These are phyloP conservation scores for Sepiola atlantica DNA, from an alignment of 2,888 invertebrate species.

Conservation along the genomic window DNA sequence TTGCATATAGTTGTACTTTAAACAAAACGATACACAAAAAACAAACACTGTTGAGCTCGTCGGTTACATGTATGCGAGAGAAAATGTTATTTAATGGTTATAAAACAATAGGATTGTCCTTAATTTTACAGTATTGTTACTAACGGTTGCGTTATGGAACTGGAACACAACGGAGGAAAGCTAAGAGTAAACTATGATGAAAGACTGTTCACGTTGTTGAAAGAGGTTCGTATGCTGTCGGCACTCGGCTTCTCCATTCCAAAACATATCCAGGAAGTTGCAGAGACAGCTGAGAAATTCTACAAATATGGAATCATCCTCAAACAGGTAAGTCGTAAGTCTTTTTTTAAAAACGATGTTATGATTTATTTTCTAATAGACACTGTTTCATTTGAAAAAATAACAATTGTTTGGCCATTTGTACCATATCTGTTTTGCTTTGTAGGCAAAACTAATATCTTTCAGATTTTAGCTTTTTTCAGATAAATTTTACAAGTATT, in stretches of 20 bases:
- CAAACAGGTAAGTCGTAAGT: constrained; percentile 85
- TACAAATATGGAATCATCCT: constrained; percentile 89
- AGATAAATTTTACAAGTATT: background rate
- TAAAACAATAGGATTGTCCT: background rate
- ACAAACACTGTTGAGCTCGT: too few species aligned
- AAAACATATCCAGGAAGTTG: constrained; percentile 82
- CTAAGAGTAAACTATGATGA: constrained; percentile 91
- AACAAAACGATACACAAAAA: too few species aligned
- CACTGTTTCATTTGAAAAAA: background rate
- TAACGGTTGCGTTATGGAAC: constrained; percentile 77
- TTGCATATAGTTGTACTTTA: too few species aligned
- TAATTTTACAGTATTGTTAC: constrained; percentile 74
- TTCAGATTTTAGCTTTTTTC: background rate
- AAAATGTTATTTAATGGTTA: too few species aligned
- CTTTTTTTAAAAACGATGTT: background rate
- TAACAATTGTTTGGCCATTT: background rate
- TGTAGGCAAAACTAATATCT: background rate
- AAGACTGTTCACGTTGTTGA: constrained; percentile 85
- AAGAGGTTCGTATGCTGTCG: constrained; percentile 90
- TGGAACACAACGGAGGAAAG: constrained; percentile 75
- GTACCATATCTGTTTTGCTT: background rate
- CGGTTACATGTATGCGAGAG: too few species aligned
- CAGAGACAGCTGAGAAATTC: constrained; percentile 85
- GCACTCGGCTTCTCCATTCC: constrained; percentile 87
- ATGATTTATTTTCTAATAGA: background rate